Conservation (phyloP, 2,113 vertebrate species). For the Prochilodus magdalenae region DNA sequence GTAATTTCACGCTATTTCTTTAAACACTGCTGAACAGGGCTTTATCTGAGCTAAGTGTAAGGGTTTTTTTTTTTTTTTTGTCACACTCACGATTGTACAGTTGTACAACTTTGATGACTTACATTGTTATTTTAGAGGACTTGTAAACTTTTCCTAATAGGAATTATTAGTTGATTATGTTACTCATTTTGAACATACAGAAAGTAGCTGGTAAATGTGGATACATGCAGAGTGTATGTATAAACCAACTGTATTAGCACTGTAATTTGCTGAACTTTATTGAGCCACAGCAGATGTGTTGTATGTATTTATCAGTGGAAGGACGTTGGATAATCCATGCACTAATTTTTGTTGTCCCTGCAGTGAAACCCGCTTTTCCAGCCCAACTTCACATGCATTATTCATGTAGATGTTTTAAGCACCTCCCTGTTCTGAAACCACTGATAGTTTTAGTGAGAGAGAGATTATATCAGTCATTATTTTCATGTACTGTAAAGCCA, state of each 20-base stretch:
- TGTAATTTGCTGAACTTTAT: neutral
- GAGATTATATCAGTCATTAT: too few species aligned
- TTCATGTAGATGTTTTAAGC: neutral
- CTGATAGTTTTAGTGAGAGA: neutral
- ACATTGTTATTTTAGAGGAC: neutral
- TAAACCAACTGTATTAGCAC: constrained; percentile 9
- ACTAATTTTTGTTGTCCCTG: neutral
- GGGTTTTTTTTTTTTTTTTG: too few species aligned
- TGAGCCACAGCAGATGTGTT: neutral
- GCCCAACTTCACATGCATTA: neutral
- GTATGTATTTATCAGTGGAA: neutral
- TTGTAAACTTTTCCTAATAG: neutral
- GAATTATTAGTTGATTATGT: constrained; percentile 6
- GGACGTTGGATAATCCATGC: neutral
- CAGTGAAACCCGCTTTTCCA: neutral
- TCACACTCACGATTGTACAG: neutral
- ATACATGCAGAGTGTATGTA: neutral
- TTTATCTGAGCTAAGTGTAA: neutral
- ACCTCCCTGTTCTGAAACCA: neutral
- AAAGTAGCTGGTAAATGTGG: neutral
- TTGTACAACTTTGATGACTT: neutral
- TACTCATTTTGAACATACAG: constrained; percentile 12
- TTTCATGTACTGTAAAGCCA: constrained; percentile 22
- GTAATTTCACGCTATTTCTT: neutral
- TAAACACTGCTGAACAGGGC: neutral